phyloP scores from a whole-genome alignment of 2,113 vertebrate genomes.

The Proteles cristata region DNA sequence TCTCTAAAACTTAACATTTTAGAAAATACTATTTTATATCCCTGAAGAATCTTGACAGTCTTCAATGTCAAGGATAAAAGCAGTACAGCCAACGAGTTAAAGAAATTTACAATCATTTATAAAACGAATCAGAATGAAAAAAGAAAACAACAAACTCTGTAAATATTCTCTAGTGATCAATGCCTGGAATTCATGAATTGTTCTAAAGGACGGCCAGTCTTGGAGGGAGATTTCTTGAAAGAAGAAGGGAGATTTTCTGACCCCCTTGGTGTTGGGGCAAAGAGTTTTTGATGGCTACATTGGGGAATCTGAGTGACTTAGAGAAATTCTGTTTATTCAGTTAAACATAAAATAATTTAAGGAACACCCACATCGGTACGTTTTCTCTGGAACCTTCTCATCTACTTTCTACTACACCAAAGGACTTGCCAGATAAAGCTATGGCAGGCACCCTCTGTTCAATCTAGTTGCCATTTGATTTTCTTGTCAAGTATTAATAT shows the following conservation, averaged over 20 bases:
- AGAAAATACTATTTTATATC: neutral
- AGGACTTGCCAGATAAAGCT: neutral
- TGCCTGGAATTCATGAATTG: neutral
- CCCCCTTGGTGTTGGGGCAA: neutral
- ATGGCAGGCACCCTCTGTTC: neutral
- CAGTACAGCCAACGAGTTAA: neutral
- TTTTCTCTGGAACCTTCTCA: slow-evolving; percentile 20
- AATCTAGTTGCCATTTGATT: neutral
- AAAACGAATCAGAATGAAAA: slow-evolving; percentile 43
- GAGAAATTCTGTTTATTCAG: slow-evolving; percentile 6
- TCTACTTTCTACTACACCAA: slow-evolving; percentile 33
- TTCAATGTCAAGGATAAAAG: neutral
- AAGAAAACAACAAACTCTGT: neutral
- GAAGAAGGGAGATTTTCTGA: neutral
- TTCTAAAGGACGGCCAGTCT: neutral
- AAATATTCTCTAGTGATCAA: slow-evolving; percentile 3
- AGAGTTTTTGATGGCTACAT: neutral
- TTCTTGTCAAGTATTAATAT: neutral
- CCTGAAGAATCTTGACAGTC: neutral
- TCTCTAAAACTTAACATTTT: neutral
- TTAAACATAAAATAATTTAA: slow-evolving; percentile 57
- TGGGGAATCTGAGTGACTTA: neutral
- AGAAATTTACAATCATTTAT: slow-evolving; percentile 28
- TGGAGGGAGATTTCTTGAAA: slow-evolving; percentile 3
- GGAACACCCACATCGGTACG: neutral